These are phyloP conservation scores for Mergus octosetaceus DNA, from an alignment of 2,797 vertebrate species.

Conservation along the genomic window DNA sequence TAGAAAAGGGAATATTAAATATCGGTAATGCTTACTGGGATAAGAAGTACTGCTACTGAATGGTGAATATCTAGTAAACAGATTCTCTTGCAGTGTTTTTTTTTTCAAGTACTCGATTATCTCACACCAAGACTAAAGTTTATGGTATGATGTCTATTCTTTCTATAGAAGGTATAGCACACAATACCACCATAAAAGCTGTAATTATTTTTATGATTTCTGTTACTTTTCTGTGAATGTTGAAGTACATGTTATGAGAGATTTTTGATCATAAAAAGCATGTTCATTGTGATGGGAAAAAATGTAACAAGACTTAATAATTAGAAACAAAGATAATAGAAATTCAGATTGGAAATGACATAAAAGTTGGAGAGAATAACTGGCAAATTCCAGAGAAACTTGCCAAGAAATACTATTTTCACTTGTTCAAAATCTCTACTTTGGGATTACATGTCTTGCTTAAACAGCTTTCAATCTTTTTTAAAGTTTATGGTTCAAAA, in stretches of 20 bases:
- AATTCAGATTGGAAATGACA: not conserved
- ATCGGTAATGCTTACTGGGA: not conserved
- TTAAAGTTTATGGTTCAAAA: not conserved
- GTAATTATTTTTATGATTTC: not conserved
- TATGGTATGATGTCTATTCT: not conserved
- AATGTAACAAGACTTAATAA: not conserved
- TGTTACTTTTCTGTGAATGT: not conserved
- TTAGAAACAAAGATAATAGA: not conserved
- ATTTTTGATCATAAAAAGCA: not conserved
- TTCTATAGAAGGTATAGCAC: not conserved
- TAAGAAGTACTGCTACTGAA: not conserved
- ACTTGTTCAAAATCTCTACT: not conserved
- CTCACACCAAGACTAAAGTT: not conserved
- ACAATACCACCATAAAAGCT: not conserved
- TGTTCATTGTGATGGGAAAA: not conserved
- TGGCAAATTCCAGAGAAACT: not conserved
- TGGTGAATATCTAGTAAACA: not conserved
- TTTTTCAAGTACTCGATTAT: not conserved
- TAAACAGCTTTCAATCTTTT: not conserved
- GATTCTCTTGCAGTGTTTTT: not conserved
- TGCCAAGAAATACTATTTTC: not conserved
- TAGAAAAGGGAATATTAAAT: constrained; percentile 1
- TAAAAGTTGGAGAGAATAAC: not conserved
- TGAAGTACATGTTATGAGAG: not conserved
- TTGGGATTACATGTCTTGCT: not conserved